Base-by-base conservation (phyloP, 2,797 vertebrate genomes). In the Sebastes variabilis region DNA sequence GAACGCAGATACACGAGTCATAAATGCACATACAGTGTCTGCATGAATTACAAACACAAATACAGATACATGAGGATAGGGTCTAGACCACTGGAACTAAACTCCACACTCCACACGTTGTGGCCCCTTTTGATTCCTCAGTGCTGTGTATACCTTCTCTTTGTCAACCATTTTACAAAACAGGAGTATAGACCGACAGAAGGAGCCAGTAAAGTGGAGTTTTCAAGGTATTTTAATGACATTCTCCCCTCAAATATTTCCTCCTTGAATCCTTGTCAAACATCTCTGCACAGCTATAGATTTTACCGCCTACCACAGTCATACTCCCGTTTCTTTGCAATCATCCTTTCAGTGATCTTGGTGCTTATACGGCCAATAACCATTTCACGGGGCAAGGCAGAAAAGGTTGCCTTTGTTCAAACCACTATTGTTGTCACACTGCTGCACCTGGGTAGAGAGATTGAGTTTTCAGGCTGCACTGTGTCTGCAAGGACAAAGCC, bases 401-500 rank as follows among this genome's bases (percentile, higher is more conserved):
- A 91, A 87, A 89, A 89, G 88, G 83, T 88, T 80, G 70, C 78
- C 86, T 94, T 93, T 94, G 92, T 94, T 93, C 87, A 88, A 83
- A 80, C 60, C 79, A 65, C 87, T 56, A 92, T 95, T 94, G 90
- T 94, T 93, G 88, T 84, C 80, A 72, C 72, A 32, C 69, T 38
- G 84, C 90, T 91, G 93, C 93, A 95, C 93, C 93, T 94, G 94
- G 92, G 87, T 83, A 88, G 55, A 88, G 70, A 92, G 86, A 95
- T 90, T 91, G 90, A 85, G 88, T 94, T 94, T 94, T 93, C 86
- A 92, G 82, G 84, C 81, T 77, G 86, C 83, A 81, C 89, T 83
- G 68, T 84, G 88, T 86, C 87, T 87, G 86, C 94, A 95, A 96
- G 94, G 94, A 95, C 94, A 94, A 95, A 93, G 89, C 87, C 66